Base-by-base conservation (phyloP, 2,888 invertebrate species). In the Geotrupes spiniger region DNA sequence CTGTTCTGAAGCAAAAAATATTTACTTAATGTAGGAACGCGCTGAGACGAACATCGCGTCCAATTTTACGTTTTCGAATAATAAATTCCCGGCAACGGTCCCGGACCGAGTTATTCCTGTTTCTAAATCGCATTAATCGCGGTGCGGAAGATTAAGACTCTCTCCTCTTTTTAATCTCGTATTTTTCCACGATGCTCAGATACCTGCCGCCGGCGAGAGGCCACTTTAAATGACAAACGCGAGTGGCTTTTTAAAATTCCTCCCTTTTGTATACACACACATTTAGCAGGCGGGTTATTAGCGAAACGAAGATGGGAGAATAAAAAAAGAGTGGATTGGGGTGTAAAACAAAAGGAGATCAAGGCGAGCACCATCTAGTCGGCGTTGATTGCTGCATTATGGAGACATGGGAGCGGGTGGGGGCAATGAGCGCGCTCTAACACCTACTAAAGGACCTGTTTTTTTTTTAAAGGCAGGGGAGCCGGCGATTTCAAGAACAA, bases 191-290 rank as follows among this genome's bases (percentile, higher is more conserved):
- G 46, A 25, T 21, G 36, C 36, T 42, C 36, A 36, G 47, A 39
- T 49, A 51, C 51, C 53, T 52, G 54, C 47, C 49, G 51, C 51
- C 52, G 47, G 53, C 51, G 39, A 54, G 54, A 53, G 51, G 57
- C 61, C 61, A 62, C 62, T 65, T 67, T 64, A 62, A 66, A 66
- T 67, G 67, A 69, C 65, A 68, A 65, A 66, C 65, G 63, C 63
- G 62, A 66, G 65, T 65, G 65, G 65, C 66, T 68, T 67, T 69
- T 69, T 65, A 64, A 66, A 65, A 66, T 66, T 66, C 63, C 63
- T 54, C 63, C 64, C 61, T 61, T 55, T 57, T 65, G 59, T 65
- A 60, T 63, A 59, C 64, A 59, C 57, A 63, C 63, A 63, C 63
- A 63, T 60, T 65, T 56, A 62, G 62, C 56, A 57, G 60, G 63